Base-by-base conservation (phyloP, 2,888 invertebrate genomes). In the Chrysomela aeneicollis region DNA sequence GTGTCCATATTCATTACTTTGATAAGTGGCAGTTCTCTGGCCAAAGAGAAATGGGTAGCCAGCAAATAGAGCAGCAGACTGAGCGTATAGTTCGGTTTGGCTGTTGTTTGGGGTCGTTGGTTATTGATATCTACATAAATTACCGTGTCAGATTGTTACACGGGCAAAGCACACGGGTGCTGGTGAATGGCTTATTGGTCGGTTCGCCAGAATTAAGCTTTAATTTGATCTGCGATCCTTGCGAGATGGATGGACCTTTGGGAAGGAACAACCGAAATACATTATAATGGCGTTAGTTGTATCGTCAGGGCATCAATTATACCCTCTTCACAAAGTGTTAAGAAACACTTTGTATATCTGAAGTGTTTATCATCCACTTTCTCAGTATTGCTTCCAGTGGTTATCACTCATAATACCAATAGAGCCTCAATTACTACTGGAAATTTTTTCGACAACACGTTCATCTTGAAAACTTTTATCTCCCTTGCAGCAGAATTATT, bases 61-160 rank as follows among this genome's bases (percentile, higher is more conserved):
- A 10, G 10, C 32, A 35, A 10, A 35, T 2, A 35, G 9, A 35
- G 32, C 32, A 35, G 10, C 32, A 35, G 32, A 35, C 32, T 57
- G 49, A 60, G 58, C 62, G 65, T 50, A 58, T 58, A 61, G 63
- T 57, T 60, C 59, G 61, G 61, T 61, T 60, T 58, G 61, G 60
- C 55, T 53, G 32, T 42, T 50, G 51, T 61, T 61, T 42, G 50
- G 61, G 49, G 32, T 54, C 55, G 59, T 51, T 61, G 47, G 63
- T 70, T 70, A 68, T 68, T 68, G 68, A 67, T 67, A 66, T 65
- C 50, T 68, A 61, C 64, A 61, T 53, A 61, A 70, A 70, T 68
- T 70, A 68, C 65, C 65, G 51, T 59, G 67, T 52, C 66, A 58
- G 59, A 63, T 63, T 63, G 63, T 69, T 67, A 69, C 69, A 69